Evolutionary conservation across 2,888 invertebrate genomes (phyloP), one percentile per base, ranked within the genome.

Genomic region (Lepidonotus clava): DNA sequence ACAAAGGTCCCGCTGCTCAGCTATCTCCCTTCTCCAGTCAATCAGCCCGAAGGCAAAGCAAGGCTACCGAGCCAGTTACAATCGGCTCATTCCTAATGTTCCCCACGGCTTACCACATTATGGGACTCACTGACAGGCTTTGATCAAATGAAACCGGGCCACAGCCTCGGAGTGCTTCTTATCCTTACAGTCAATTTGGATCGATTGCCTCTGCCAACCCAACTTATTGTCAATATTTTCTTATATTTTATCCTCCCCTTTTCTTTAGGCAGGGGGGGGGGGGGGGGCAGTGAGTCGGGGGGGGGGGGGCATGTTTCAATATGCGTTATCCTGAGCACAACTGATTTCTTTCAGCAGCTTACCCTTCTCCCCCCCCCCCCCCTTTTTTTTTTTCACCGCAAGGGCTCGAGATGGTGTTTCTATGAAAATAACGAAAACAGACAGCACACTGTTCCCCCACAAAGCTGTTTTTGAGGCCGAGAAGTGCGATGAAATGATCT

Each of bases 391-490:
- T 18, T 24, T 71, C 34, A 18, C 36, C 36, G 18, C 21, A 21
- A 21, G 11, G 38, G n/a, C 6, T 71, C n/a, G 36, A 34, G 71
- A 71, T 71, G 38, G 36, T 71, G 36, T 71, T 71, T 34, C 36
- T 71, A 71, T 36, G 36, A 71, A 71, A 71, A 71, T 71, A 71
- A 71, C 71, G 38, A 38, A 71, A 38, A 71, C 71, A 71, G 71
- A 71, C 71, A 71, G 38, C 18, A 36, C 38, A 36, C 36, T 71
- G 71, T 71, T 71, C 8, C 1, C n/a, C 21, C 71, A 71, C 71
- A 71, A 71, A 71, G 71, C 34, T 5, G 4, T 24, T 24, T 24
- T 24, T 24, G 28, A 4, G 24, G 61, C 61, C 28, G 61, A 18
- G 61, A 38, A 36, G 36, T 38, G 71, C 36, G 34, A 21, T 71